Evolutionary conservation across 1,140 invertebrate genomes (phyloP), one percentile per base, ranked within the genome.

Genomic region (Ectropis grisescens): DNA sequence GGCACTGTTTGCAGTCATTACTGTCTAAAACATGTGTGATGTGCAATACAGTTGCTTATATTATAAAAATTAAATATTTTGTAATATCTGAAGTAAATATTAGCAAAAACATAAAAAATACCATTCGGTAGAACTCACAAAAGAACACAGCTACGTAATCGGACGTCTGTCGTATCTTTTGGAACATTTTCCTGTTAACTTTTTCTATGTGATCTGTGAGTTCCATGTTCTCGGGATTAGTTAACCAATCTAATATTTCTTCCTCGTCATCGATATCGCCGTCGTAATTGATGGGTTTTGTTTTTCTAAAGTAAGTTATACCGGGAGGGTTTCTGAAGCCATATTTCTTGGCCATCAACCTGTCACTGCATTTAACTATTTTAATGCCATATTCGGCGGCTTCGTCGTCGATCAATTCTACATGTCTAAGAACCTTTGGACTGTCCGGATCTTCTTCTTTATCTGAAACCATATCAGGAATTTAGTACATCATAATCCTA

Each of bases 61-160:
- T 47, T 5, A 41, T 34, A 5, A 39, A 30, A 29, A 28, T 26
- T 11, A 12, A 32, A 29, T 33, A 37, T 36, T 45, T 25, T 44
- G 32, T 33, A 34, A 34, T 25, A 32, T 11, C 28, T 23, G 2
- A 12, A 33, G 10, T 24, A 36, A 39, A 25, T 8, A 13, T 25
- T 27, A 26, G 0, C 7, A 33, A 24, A 27, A n/a, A n/a, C n/a
- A n/a, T n/a, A 16, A 28, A 28, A 29, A 19, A 19, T 19, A n/a
- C n/a, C n/a, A n/a, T n/a, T n/a, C n/a, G n/a, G n/a, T n/a, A n/a
- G n/a, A 45, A 89, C 93, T 92, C 84, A 97, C 95, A 97, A 85
- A 98, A 95, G 79, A 96, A 94, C 24, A 96, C 94, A 3, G 94
- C 94, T n/a, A 97, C 87, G 64, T 96, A 97, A 62, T 97, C 93